phyloP scores from a whole-genome alignment of 2,888 invertebrate species.

The Caenorhabditis auriculariae region DNA sequence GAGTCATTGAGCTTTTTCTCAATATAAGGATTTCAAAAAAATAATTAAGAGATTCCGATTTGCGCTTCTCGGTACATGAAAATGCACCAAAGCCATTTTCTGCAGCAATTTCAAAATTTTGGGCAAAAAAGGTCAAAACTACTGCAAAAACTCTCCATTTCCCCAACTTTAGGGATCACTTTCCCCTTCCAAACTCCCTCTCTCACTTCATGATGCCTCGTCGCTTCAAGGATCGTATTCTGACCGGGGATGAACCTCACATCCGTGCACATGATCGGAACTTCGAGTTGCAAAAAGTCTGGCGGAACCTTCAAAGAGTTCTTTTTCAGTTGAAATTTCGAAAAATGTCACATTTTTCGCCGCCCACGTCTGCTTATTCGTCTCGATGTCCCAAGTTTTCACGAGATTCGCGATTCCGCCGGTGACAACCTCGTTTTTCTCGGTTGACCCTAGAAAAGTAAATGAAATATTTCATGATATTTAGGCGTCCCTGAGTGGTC shows the following conservation, averaged over 20 bases:
- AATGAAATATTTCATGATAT: neutral
- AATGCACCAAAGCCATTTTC: too few species aligned
- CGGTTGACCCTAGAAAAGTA: constrained; percentile 8
- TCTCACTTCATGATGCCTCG: constrained; percentile 79
- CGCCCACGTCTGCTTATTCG: constrained; percentile 67
- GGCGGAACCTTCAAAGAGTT: constrained; percentile 78
- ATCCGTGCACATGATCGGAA: constrained; percentile 83
- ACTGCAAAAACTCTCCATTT: too few species aligned
- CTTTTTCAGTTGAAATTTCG: neutral
- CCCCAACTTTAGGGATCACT: too few species aligned
- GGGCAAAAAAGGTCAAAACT: too few species aligned
- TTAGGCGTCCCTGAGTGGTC: neutral
- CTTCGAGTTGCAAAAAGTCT: constrained; percentile 80
- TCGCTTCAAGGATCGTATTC: constrained; percentile 73
- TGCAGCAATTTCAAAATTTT: too few species aligned
- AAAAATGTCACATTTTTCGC: constrained; percentile 71
- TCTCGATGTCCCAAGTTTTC: constrained; percentile 76
- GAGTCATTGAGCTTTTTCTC: too few species aligned
- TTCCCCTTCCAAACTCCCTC: too few species aligned
- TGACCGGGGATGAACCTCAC: constrained; percentile 76
- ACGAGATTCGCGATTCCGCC: constrained; percentile 88
- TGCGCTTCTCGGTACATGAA: too few species aligned
- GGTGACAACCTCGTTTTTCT: constrained; percentile 70
- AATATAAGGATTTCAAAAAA: too few species aligned
- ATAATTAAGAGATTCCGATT: too few species aligned